Percentiles rank a stretch among this genome's conserved stretches.
Conservation (phyloP, 2,797 vertebrate genomes). For the Artibeus lituratus region DNA sequence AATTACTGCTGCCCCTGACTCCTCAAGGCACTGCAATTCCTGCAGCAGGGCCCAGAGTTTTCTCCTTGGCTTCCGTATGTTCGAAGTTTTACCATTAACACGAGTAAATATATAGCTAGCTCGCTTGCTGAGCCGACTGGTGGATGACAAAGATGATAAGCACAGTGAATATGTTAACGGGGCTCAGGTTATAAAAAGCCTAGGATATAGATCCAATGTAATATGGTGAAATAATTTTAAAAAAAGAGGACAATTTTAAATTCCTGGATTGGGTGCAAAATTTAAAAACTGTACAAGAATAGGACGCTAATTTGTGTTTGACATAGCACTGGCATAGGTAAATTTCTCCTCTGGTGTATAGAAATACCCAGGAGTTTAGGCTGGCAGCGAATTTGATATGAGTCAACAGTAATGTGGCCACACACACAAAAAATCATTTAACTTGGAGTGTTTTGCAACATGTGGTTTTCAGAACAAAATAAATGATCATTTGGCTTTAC, state of each 20-base stretch:
- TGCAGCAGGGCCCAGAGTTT: neutral
- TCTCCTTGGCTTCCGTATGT: neutral
- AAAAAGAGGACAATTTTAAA: neutral
- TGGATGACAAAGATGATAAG: neutral
- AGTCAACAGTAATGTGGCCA: neutral
- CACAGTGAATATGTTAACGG: neutral
- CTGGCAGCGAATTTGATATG: neutral
- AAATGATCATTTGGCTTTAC: neutral
- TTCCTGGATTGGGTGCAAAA: neutral
- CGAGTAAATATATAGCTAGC: neutral
- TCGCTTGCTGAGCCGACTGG: neutral
- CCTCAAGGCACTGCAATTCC: neutral
- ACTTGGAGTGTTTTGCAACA: neutral
- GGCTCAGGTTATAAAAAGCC: neutral
- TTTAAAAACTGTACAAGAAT: neutral
- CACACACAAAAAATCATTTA: neutral
- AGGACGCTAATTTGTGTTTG: neutral
- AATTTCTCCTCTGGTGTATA: neutral
- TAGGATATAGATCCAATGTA: neutral
- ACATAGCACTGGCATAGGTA: neutral
- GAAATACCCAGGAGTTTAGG: neutral
- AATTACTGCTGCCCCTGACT: neutral
- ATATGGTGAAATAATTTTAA: neutral
- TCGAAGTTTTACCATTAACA: neutral
- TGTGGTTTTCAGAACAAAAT: slow-evolving; percentile 30